Conservation (phyloP, 2,888 invertebrate species). For the Drosophila bunnanda region DNA sequence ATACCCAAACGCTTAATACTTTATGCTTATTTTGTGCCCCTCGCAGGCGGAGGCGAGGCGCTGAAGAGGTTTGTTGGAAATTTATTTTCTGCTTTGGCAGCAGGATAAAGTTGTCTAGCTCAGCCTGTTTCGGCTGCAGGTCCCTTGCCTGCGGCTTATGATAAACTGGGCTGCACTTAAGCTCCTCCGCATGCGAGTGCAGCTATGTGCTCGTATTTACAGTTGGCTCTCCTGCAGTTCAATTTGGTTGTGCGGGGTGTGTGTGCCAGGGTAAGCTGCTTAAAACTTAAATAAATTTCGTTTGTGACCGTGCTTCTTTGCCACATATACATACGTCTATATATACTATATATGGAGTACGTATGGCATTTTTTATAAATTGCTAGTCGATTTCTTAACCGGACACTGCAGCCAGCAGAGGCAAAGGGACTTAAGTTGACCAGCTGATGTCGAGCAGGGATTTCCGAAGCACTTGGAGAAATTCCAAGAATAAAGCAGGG, state of each 20-base stretch:
- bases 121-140: slow-evolving; percentile 27
- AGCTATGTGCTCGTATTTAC: slow-evolving; percentile 38
- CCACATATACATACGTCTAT: slow-evolving; percentile 6
- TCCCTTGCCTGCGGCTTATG: slow-evolving; percentile 49
- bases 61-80: slow-evolving; percentile 26
- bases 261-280: slow-evolving; percentile 58
- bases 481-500: neutral
- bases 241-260: slow-evolving; percentile 51
- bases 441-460: slow-evolving; percentile 28
- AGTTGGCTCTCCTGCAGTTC: slow-evolving; percentile 55
- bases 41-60: slow-evolving; percentile 32
- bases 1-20: slow-evolving; percentile 68
- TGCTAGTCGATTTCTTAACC: slow-evolving; percentile 46
- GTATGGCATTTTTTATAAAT: slow-evolving; percentile 31
- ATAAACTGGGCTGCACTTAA: slow-evolving; percentile 56
- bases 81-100: slow-evolving; percentile 63
- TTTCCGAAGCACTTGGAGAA: neutral
- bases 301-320: slow-evolving; percentile 24
- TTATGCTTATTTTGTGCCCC: slow-evolving; percentile 70
- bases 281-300: slow-evolving; percentile 67
- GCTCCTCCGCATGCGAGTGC: slow-evolving; percentile 39
- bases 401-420: slow-evolving; percentile 25
- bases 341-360: neutral
- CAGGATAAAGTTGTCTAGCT: slow-evolving; percentile 61
- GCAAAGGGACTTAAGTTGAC: slow-evolving; percentile 22